Evolutionary conservation across 1,140 invertebrate species (phyloP), one percentile per base, ranked within the genome.

Genomic region (Hypsibius dujardini): DNA sequence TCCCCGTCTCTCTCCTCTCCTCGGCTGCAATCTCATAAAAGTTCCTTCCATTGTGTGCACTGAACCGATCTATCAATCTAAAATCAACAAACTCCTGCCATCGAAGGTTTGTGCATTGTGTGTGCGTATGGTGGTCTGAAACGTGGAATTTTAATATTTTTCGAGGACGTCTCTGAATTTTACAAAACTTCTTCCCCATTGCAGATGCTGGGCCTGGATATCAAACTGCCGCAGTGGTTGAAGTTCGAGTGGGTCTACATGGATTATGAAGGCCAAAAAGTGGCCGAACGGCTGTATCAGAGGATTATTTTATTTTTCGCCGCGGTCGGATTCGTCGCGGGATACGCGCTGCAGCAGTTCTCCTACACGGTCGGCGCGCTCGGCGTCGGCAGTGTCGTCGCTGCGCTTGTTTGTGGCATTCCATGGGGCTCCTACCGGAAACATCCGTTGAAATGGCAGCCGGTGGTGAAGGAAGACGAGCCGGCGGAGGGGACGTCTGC

Each of bases 401-500:
- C 62, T 12, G 42, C 62, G 42, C 12, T 67, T 12, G 12, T 67
- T 12, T 67, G 62, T 42, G 62, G 62, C 45, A 12, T 67, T 15
- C 62, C 62, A 15, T 67, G 62, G 62, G 12, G 12, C 42, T 15
- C 12, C 12, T 67, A 15, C 42, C 62, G 62, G 3, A 67, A 67
- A 45, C 62, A 67, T 42, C 62, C 62, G 7, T 42, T 67, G 12
- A 67, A 67, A 67, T 67, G 62, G 62, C 62, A 67, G 62, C 62
- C 62, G 45, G 62, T 67, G 12, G 12, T 42, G 50, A n/a, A 56
- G 12, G 62, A 67, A 15, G 45, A 45, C 42, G 62, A 3, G 42
- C 12, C 62, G 3, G 62, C 62, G 3, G 62, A 67, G 12, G 42
- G 12, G 45, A 45, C 3, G 45, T 42, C 62, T 15, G 62, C 62